Percentiles rank a stretch among this genome's conserved stretches.
Evolutionary conservation across 2,113 vertebrate species (phyloP).

Genomic region (Carassius carassius): DNA sequence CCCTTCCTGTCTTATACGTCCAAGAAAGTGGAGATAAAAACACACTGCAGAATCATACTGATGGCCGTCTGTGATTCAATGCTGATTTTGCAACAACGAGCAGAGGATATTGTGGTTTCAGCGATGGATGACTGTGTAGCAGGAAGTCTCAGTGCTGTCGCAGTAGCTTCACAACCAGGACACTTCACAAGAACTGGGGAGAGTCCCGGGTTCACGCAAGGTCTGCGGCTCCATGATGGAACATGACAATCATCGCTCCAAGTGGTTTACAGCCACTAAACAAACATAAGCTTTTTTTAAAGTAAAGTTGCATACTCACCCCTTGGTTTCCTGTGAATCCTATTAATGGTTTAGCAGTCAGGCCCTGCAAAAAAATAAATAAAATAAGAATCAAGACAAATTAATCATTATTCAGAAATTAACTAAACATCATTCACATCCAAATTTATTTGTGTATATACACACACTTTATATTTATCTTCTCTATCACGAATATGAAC

Average conservation of each 20-base stretch:
- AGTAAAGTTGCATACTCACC: conserved; percentile 76
- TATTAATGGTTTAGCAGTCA: conserved; percentile 84
- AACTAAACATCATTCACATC: neutral
- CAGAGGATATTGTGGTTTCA: conserved; percentile 33
- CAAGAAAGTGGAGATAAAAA: neutral
- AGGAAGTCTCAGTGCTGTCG: neutral
- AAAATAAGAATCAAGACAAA: conserved; percentile 45
- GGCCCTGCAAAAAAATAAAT: conserved; percentile 56
- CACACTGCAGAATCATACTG: neutral
- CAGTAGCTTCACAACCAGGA: conserved; percentile 14
- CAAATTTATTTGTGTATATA: neutral
- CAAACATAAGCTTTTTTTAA: neutral
- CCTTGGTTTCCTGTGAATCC: conserved; percentile 95
- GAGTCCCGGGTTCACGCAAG: conserved; percentile 12
- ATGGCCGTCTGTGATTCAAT: neutral
- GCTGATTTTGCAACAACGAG: neutral
- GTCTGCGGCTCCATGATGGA: neutral
- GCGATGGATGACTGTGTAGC: neutral
- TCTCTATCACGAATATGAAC: too few relatives aligned
- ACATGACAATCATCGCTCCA: neutral
- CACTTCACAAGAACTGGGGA: neutral
- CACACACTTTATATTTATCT: too few relatives aligned
- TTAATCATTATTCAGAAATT: neutral
- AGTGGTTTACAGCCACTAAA: neutral
- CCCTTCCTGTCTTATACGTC: neutral